Evolutionary conservation across 2,888 invertebrate species (phyloP), one percentile per base, ranked within the genome.

Genomic region (Macaria notata): DNA sequence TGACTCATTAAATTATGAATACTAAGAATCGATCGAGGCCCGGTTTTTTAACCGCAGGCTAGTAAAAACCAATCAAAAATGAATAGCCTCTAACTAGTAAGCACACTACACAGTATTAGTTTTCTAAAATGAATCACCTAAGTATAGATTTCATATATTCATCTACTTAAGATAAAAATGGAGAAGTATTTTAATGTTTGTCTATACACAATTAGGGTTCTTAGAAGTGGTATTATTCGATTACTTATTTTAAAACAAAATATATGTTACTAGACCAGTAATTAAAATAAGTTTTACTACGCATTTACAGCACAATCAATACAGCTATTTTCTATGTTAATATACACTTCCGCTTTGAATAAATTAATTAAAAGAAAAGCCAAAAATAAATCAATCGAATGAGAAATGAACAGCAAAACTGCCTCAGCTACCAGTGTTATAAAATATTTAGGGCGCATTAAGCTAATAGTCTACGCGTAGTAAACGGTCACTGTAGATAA

Each of bases 371-470:
- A 36, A 36, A 7, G 7, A 4, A 36, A 36, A 36, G 33, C 7
- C 5, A 36, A 6, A 36, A 3, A 36, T 36, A 36, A 36, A 6
- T 19, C 8, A 19, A 3, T 19, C 19, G 19, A 36, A 36, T 36
- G 4, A 7, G 5, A 6, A 6, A 6, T 3, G 33, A 6, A 36
- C 48, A 46, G 59, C 59, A 62, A 55, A 53, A 55, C 45, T 41
- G 41, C 7, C 56, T 31, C 49, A 41, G 54, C 52, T 49, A 63
- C 64, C 61, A 63, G 64, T 63, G 63, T 63, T 52, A 47, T 62
- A 47, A 56, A 59, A 69, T 69, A 76, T 76, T 72, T 71, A 72
- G 75, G 68, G 59, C 73, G 61, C 61, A 46, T 67, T 70, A 68
- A 31, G 49, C 51, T 61, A 62, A 63, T 66, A 62, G 54, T 56